Evolutionary conservation across 2,797 vertebrate species (phyloP).

Genomic region (Micromesistius poutassou): DNA sequence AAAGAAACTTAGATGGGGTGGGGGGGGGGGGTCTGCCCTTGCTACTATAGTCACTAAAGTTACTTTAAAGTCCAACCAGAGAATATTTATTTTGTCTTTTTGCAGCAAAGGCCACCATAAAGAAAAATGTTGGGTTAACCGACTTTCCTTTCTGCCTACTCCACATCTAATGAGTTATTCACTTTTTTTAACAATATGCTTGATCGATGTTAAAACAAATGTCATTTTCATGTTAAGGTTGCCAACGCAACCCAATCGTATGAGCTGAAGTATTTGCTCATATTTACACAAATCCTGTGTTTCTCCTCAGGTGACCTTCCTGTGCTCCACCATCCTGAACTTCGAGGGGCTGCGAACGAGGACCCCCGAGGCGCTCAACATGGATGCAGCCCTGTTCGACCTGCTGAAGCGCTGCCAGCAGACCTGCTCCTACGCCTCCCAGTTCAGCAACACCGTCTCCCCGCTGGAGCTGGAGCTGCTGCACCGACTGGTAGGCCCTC

Average conservation of each 20-base stretch:
- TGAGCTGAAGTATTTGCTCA: not conserved
- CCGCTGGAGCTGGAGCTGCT: constrained; percentile 91
- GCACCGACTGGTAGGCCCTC: constrained; percentile 85
- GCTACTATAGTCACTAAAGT: too few species aligned
- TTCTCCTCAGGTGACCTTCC: constrained; percentile 83
- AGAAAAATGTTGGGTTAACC: too few species aligned
- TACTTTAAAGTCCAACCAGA: too few species aligned
- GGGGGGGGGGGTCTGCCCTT: too few species aligned
- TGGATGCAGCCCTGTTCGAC: constrained; percentile 89
- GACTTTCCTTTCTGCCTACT: too few species aligned
- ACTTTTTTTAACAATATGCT: too few species aligned
- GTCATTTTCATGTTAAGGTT: not conserved
- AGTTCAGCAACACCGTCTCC: constrained; percentile 93
- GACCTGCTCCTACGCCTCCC: constrained; percentile 91
- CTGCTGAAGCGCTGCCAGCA: constrained; percentile 95
- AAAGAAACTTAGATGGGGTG: too few species aligned
- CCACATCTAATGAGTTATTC: too few species aligned
- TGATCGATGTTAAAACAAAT: too few species aligned
- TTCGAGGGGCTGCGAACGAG: constrained; percentile 95
- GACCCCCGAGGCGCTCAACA: constrained; percentile 88
- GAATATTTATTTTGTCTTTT: too few species aligned
- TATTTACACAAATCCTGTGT: not conserved
- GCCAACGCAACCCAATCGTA: not conserved
- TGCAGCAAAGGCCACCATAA: too few species aligned
- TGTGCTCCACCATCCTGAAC: constrained; percentile 96